Evolutionary conservation across 2,113 vertebrate species (phyloP).

Genomic region (Cyphomyrus plagiostoma): DNA sequence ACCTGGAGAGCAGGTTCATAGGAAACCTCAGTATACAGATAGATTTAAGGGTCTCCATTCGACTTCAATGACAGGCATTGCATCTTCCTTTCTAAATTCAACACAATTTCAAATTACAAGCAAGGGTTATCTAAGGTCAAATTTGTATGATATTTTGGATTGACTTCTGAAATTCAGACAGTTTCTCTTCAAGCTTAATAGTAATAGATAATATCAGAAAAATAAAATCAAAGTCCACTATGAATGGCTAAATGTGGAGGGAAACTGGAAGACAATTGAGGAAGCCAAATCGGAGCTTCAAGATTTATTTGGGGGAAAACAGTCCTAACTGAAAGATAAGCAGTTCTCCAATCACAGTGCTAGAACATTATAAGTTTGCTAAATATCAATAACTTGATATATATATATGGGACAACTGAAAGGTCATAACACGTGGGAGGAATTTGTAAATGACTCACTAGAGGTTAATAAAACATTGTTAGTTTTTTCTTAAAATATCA

Average conservation of each 20-base stretch:
- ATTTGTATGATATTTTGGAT: background rate
- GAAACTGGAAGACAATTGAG: background rate
- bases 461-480: background rate
- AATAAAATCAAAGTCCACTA: background rate
- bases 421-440: conserved; percentile 54
- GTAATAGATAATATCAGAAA: background rate
- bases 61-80: background rate
- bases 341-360: background rate
- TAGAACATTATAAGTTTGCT: background rate
- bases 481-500: conserved; percentile 29
- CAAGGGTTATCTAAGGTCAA: background rate
- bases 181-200: background rate
- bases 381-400: conserved; percentile 28
- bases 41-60: background rate
- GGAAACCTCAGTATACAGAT: background rate
- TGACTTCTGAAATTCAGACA: background rate
- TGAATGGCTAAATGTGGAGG: background rate
- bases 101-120: background rate
- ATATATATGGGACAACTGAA: conserved; percentile 46
- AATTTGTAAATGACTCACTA: conserved; percentile 48
- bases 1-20: background rate
- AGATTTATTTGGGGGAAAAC: background rate
- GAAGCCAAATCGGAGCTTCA: background rate
- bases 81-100: background rate
- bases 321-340: background rate